A percentile compares a stretch with the other conserved stretches of the same genome.
Evolutionary conservation across 2,113 vertebrate species (phyloP).

Genomic region (Thermophis baileyi): DNA sequence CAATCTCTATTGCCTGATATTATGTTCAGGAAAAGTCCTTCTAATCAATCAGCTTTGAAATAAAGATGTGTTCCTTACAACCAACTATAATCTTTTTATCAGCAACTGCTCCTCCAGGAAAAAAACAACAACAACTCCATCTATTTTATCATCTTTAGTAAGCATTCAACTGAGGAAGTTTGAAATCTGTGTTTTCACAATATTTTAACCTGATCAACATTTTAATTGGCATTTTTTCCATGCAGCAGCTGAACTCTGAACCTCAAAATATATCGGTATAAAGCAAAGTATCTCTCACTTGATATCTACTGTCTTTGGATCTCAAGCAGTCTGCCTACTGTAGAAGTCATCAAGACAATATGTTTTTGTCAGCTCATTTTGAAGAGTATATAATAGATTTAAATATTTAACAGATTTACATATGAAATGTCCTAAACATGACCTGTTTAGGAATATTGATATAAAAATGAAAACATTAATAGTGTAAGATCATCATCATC

Average conservation of each 20-base stretch:
- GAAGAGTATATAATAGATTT: background rate
- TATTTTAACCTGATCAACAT: background rate
- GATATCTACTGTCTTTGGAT: background rate
- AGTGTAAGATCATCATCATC: background rate
- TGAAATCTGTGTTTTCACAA: background rate
- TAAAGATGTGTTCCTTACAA: background rate
- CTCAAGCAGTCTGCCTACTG: background rate
- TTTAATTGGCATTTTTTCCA: background rate
- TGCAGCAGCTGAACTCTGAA: background rate
- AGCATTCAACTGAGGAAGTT: background rate
- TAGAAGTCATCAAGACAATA: background rate
- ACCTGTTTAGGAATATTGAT: background rate
- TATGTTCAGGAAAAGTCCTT: background rate
- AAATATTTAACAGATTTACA: too few relatives aligned
- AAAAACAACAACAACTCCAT: background rate
- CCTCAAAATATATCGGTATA: background rate
- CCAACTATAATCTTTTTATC: background rate
- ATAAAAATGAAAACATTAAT: background rate
- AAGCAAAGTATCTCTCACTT: background rate
- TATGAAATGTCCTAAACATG: background rate
- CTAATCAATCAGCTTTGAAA: background rate
- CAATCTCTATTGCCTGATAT: background rate
- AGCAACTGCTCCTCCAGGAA: background rate
- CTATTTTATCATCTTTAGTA: background rate
- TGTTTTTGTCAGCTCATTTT: background rate